These are phyloP conservation scores for Chrysocyon brachyurus DNA, from an alignment of 2,797 vertebrate genomes.

Conservation along the genomic window DNA sequence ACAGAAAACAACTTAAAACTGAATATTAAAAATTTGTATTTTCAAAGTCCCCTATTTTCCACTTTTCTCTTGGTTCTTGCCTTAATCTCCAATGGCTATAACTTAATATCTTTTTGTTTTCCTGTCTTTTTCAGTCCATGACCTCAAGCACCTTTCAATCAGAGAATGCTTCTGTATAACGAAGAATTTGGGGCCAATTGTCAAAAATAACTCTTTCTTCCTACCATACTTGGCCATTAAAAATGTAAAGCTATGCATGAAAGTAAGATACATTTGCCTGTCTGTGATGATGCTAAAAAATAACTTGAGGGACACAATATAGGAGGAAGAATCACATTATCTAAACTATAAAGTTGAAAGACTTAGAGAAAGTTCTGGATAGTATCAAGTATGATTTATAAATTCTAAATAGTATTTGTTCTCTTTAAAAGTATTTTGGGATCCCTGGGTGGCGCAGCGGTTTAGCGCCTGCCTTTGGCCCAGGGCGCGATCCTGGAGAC, in stretches of 20 bases:
- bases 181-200: background rate
- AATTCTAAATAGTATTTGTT: background rate
- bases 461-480: no score
- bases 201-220: slow-evolving; percentile 36
- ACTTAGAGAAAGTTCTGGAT: background rate
- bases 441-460: no score
- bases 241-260: background rate
- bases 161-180: background rate
- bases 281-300: background rate
- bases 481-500: no score
- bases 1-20: background rate
- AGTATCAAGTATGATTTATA: background rate
- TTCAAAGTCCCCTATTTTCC: background rate
- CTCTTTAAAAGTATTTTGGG: background rate
- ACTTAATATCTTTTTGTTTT: background rate
- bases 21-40: background rate
- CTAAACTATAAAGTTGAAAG: slow-evolving; percentile 23
- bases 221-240: background rate
- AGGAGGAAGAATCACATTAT: background rate
- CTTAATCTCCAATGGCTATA: background rate
- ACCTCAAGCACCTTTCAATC: background rate
- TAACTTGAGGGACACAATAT: background rate
- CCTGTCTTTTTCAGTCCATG: background rate
- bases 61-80: background rate
- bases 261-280: background rate